These are phyloP conservation scores for Platycheirus albimanus DNA, from an alignment of 2,888 invertebrate genomes.

Conservation along the genomic window DNA sequence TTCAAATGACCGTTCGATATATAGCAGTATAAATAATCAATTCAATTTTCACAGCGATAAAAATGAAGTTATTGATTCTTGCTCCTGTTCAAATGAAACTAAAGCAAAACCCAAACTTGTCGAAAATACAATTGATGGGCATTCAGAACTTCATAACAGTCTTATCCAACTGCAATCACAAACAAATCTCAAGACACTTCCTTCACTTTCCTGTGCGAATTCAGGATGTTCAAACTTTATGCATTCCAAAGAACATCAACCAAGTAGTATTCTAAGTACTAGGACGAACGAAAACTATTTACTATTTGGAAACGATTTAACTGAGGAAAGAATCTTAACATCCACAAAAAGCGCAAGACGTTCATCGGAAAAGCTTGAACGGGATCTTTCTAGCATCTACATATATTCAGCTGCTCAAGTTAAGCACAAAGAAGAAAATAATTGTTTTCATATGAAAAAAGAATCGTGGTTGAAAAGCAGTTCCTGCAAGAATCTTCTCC, in stretches of 20 bases:
- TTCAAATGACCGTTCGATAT: too few relatives aligned
- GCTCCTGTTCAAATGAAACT: slow-evolving; percentile 80
- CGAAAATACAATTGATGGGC: slow-evolving; percentile 79
- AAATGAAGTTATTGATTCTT: slow-evolving; percentile 82
- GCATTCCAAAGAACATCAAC: slow-evolving; percentile 81
- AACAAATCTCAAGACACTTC: slow-evolving; percentile 78
- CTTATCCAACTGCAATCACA: slow-evolving; percentile 79
- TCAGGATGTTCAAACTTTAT: slow-evolving; percentile 83
- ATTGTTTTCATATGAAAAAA: slow-evolving; percentile 81
- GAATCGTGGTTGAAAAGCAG: slow-evolving; percentile 89
- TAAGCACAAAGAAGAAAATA: slow-evolving; percentile 79
- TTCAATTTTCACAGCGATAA: slow-evolving; percentile 81
- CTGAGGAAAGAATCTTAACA: slow-evolving; percentile 75
- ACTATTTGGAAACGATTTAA: slow-evolving; percentile 81
- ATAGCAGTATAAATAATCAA: slow-evolving; percentile 78
- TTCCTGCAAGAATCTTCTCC: slow-evolving; percentile 92
- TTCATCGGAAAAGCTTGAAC: slow-evolving; percentile 84
- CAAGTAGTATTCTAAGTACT: slow-evolving; percentile 76
- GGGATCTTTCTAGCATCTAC: slow-evolving; percentile 85
- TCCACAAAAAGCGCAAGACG: slow-evolving; percentile 72
- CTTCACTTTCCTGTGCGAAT: slow-evolving; percentile 81
- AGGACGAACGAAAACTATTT: slow-evolving; percentile 76
- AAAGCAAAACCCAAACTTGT: slow-evolving; percentile 75
- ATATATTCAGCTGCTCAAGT: slow-evolving; percentile 84
- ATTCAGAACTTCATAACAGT: slow-evolving; percentile 80